Conservation (phyloP, 2,797 vertebrate genomes). For the Helarctos malayanus region DNA sequence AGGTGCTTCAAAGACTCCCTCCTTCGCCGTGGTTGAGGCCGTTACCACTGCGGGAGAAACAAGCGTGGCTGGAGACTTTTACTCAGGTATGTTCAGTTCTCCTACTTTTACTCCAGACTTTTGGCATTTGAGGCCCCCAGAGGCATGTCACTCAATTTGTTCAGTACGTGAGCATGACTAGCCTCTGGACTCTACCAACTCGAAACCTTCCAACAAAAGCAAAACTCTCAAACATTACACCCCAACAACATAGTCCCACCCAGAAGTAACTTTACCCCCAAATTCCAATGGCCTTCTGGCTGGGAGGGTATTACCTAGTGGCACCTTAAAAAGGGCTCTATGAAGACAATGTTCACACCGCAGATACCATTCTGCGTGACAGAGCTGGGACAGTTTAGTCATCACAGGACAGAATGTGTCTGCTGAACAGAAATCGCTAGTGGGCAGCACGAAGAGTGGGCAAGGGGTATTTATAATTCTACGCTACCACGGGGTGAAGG, state of each 20-base stretch:
- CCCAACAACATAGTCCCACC: background rate
- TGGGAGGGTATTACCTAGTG: background rate
- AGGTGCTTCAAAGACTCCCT: background rate
- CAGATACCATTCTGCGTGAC: rapidly evolving
- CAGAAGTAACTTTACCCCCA: background rate
- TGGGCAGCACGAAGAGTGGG: background rate
- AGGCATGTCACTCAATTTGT: background rate
- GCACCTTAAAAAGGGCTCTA: background rate
- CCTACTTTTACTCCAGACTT: background rate
- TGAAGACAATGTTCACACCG: background rate
- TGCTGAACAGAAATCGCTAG: background rate
- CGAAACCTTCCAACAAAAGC: background rate
- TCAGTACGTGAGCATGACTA: rapidly evolving
- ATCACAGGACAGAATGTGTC: background rate
- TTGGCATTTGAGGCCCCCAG: background rate
- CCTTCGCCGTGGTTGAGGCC: background rate
- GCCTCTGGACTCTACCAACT: background rate
- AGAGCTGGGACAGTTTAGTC: background rate
- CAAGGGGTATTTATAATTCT: background rate
- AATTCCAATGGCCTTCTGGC: background rate
- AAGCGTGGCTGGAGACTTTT: background rate
- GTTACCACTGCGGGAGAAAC: background rate
- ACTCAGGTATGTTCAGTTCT: background rate
- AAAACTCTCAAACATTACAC: background rate
- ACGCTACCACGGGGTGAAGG: background rate